Evolutionary conservation across 1,140 invertebrate species (phyloP).

Genomic region (Zaprionus taronus): DNA sequence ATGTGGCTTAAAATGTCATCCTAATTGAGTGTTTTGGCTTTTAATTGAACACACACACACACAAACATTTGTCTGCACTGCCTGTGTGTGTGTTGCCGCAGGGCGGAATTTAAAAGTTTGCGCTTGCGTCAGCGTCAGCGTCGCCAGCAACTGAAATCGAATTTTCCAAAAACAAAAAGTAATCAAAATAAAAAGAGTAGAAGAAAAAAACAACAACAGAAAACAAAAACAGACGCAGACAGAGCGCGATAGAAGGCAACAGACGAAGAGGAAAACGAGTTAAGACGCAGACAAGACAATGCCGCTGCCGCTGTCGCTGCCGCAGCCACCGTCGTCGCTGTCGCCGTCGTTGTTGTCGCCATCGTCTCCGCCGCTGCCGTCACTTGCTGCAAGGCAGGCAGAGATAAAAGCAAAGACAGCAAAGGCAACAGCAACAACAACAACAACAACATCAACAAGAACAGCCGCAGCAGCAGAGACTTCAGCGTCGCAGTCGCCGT

Average conservation of each 20-base stretch:
- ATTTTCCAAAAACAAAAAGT: slow-evolving; percentile 37
- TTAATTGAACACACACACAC: slow-evolving; percentile 41
- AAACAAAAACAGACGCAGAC: slow-evolving; percentile 16
- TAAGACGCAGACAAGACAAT: slow-evolving; percentile 50
- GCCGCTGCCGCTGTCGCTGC: slow-evolving; percentile 23
- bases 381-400: slow-evolving; percentile 45
- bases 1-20: slow-evolving; percentile 26
- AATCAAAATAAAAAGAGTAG: slow-evolving; percentile 15
- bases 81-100: slow-evolving; percentile 6
- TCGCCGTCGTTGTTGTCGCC: neutral
- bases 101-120: slow-evolving; percentile 37
- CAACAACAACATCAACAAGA: slow-evolving; percentile 13
- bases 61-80: neutral
- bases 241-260: slow-evolving; percentile 36
- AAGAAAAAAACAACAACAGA: slow-evolving; percentile 11
- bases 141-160: slow-evolving; percentile 43
- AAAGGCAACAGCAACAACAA: slow-evolving; percentile 30
- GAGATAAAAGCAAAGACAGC: slow-evolving; percentile 35
- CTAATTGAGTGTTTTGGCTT: slow-evolving; percentile 60
- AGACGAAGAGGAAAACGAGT: slow-evolving; percentile 49
- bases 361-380: slow-evolving; percentile 17
- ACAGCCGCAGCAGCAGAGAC: neutral
- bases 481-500: neutral
- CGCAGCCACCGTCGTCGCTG: neutral
- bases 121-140: slow-evolving; percentile 43